Evolutionary conservation across 2,888 invertebrate genomes (phyloP), one percentile per base, ranked within the genome.

Genomic region (Tipula confusa): DNA sequence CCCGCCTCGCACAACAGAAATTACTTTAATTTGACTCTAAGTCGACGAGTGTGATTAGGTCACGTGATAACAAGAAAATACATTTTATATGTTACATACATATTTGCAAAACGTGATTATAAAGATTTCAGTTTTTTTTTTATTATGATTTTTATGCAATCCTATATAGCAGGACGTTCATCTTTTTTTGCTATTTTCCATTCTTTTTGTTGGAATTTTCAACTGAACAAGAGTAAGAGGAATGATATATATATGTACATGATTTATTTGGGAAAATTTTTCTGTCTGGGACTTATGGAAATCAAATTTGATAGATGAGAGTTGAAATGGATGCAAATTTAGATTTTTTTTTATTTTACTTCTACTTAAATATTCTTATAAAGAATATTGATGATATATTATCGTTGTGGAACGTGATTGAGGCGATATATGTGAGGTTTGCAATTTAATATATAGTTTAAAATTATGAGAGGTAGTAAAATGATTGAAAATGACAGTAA

Each of bases 41-140:
- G 29, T 80, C 29, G 80, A 80, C 80, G 80, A 80, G 13, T 80
- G 29, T 80, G 80, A 80, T 80, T 80, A 80, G 80, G 80, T 80
- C 80, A 80, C 80, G 80, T 80, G 80, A 80, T 80, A 29, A 5
- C 7, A 80, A 29, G 29, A 31, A 29, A 80, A 80, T 80, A 15
- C 7, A 80, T 80, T 80, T 31, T n/a, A 29, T 29, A 80, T 64
- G 6, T 64, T 9, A 43, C 24, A 33, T 33, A 33, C 11, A 7
- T 24, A 64, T 64, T 64, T 64, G 18, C 24, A 29, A 80, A 29
- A 80, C 80, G 80, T 80, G 80, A 80, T 80, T 15, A 80, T 80
- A 80, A 29, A n/a, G 29, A 29, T 80, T 29, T 64, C n/a, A n/a
- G n/a, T n/a, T n/a, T n/a, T n/a, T n/a, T n/a, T n/a, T n/a, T n/a